Percentiles rank a stretch among this genome's conserved stretches.
Conservation (phyloP, 2,888 invertebrate species). For the Rhingia rostrata region DNA sequence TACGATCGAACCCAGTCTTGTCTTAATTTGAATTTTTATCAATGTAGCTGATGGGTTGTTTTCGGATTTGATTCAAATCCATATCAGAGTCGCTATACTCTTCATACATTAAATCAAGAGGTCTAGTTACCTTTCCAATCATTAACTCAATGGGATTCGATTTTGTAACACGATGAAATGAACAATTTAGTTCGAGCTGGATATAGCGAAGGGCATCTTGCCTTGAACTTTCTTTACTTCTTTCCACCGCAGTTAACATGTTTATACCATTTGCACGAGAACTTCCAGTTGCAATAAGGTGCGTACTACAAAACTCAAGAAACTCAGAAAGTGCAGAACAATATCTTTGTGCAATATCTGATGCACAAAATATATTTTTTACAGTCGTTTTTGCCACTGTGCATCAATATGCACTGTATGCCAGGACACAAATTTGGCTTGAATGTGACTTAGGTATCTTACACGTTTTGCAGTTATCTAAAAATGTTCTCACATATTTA, state of each 20-base stretch:
- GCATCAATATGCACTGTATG: slow-evolving; percentile 23
- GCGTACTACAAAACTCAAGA: slow-evolving; percentile 50
- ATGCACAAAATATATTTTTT: slow-evolving; percentile 10
- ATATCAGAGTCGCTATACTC: slow-evolving; percentile 11
- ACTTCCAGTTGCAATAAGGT: slow-evolving; percentile 56
- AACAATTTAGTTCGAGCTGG: too few relatives aligned
- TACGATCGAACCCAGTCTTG: too few relatives aligned
- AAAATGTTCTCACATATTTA: too few relatives aligned
- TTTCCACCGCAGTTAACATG: slow-evolving; percentile 53
- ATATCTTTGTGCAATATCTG: neutral
- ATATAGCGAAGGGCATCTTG: slow-evolving; percentile 37
- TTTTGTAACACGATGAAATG: slow-evolving; percentile 51
- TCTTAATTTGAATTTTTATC: slow-evolving; percentile 21
- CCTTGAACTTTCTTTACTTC: slow-evolving; percentile 23
- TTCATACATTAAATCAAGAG: slow-evolving; percentile 21
- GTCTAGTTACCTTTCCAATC: slow-evolving; percentile 29
- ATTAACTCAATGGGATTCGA: slow-evolving; percentile 37
- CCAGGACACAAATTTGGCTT: slow-evolving; percentile 22
- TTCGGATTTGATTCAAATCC: slow-evolving; percentile 5
- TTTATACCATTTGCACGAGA: slow-evolving; percentile 49
- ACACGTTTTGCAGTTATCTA: too few relatives aligned
- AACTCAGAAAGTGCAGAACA: slow-evolving; percentile 13
- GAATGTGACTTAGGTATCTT: slow-evolving; percentile 18
- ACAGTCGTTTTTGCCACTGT: neutral
- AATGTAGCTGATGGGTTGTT: slow-evolving; percentile 14